Evolutionary conservation across 2,888 invertebrate genomes (phyloP).

Genomic region (Spilosoma lubricipeda): DNA sequence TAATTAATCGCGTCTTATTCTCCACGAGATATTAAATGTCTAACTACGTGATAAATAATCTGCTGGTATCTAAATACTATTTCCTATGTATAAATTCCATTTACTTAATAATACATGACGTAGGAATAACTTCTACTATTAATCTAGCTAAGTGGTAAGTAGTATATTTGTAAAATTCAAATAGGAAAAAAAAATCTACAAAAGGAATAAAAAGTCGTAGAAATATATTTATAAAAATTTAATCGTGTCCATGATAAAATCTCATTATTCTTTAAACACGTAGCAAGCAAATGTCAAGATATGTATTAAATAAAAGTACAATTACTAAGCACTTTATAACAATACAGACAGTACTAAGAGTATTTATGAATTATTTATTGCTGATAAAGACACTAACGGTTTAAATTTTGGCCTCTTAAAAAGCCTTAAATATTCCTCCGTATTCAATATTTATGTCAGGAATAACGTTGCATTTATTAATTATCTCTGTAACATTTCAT

Average conservation of each 20-base stretch:
- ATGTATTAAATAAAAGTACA: constrained; percentile 42
- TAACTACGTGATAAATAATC: too few relatives aligned
- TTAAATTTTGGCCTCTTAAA: not conserved
- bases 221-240: constrained; percentile 13
- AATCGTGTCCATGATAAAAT: constrained; percentile 38
- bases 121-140: too few relatives aligned
- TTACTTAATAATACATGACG: too few relatives aligned
- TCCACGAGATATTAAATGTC: too few relatives aligned
- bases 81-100: too few relatives aligned
- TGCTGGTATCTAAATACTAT: too few relatives aligned
- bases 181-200: not conserved
- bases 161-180: not conserved
- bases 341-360: not conserved
- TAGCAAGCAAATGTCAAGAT: constrained; percentile 38
- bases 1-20: too few relatives aligned
- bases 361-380: not conserved
- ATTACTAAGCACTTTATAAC: constrained; percentile 36
- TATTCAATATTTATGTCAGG: not conserved
- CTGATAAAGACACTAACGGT: not conserved
- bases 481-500: not conserved
- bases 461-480: constrained; percentile 4
- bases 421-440: not conserved
- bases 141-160: not conserved
- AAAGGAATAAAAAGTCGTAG: not conserved
- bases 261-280: constrained; percentile 48